Evolutionary conservation across 2,888 invertebrate species (phyloP), one percentile per base, ranked within the genome.

Genomic region (Camptogramma bilineatum): DNA sequence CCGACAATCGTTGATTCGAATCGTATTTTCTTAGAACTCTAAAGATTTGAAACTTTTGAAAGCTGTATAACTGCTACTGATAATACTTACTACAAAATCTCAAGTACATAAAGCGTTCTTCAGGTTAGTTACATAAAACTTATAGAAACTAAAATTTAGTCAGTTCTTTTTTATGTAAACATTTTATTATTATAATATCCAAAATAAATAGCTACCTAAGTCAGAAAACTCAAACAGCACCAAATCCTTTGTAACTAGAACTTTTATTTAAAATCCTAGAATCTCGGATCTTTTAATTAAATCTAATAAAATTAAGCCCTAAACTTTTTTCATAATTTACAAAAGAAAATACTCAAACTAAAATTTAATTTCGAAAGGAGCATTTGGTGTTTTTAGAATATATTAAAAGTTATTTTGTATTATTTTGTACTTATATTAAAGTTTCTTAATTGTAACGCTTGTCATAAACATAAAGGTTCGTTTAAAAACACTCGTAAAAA

Each of bases 401-500:
- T 31, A 39, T 46, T 17, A 21, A 51, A 59, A 56, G 42, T 64
- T 56, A 57, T 56, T n/a, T n/a, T n/a, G n/a, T n/a, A n/a, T n/a
- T n/a, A n/a, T n/a, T n/a, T n/a, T n/a, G n/a, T n/a, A n/a, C n/a
- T n/a, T 19, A 21, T 31, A 39, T 46, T 17, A 21, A 51, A 59
- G 52, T 28, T 64, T 56, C 53, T 56, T 61, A 57, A 61, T 61
- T 53, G 52, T 46, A 46, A 48, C 48, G 39, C 51, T 63, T 69
- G 60, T 62, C 52, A 59, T 59, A 62, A 62, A 62, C 52, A 50
- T 72, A 65, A 63, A 60, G 62, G 62, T 70, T 59, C 59, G 63
- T 64, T 64, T 65, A 62, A 70, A 70, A 68, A 66, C 52, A 42
- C 51, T 68, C 68, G 63, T 72, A 68, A 70, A 24, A 70, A 63